These are phyloP conservation scores for Proteles cristata DNA, from an alignment of 2,113 vertebrate species.

Conservation along the genomic window DNA sequence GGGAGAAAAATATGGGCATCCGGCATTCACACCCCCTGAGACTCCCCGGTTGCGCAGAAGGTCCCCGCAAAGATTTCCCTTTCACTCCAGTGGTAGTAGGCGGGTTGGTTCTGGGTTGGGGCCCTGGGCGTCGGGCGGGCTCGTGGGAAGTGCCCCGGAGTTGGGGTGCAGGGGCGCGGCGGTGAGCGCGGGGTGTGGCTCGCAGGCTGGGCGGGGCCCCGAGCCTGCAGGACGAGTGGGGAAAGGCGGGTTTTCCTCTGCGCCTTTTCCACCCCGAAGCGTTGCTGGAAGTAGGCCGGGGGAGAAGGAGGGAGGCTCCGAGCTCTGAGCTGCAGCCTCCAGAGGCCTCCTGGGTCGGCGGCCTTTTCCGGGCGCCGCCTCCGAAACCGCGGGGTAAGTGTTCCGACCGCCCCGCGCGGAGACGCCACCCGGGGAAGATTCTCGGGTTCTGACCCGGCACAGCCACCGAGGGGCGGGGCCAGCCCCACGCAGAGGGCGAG, in stretches of 20 bases:
- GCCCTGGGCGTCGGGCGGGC: accelerated
- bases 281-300: neutral
- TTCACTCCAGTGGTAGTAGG: neutral
- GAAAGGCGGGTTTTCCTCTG: neutral
- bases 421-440: neutral
- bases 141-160: accelerated
- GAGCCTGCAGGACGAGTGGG: accelerated
- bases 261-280: neutral
- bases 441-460: neutral
- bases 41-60: neutral
- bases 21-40: accelerated
- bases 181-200: neutral
- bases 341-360: accelerated
- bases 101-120: accelerated
- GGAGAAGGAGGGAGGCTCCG: neutral
- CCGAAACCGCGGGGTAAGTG: accelerated
- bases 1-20: neutral
- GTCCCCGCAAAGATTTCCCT: neutral
- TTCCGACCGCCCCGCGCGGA: accelerated
- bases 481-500: accelerated
- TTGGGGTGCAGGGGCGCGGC: neutral
- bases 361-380: neutral
- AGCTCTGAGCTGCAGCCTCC: neutral
- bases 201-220: neutral
- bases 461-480: accelerated